Base-by-base conservation (phyloP, 2,113 vertebrate genomes). In the Chloebia gouldiae region DNA sequence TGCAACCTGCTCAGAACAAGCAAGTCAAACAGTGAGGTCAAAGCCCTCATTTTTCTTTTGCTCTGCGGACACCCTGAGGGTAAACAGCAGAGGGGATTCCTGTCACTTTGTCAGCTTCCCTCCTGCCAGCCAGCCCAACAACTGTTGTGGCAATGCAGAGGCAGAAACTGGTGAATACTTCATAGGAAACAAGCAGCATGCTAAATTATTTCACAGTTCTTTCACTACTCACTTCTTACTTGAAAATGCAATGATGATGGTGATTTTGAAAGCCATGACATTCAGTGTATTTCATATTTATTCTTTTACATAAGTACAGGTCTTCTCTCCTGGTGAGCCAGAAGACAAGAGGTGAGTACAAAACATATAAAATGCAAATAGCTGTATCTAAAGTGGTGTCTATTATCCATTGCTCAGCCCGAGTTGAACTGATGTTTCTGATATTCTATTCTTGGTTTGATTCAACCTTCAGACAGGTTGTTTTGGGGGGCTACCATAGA, bases 31-130 rank as follows among this genome's bases (percentile, higher is more conserved):
- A 5, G 8, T 72, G 66, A 92, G 86, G 92, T 92, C 79, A 91
- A 91, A 88, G 11, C 18, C 23, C 37, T 93, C 57, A 53, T 88
- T 96, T 79, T 93, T 83, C 9, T 70, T 79, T 78, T 88, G 33
- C 54, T 49, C 50, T 56, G 49, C 1, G 0, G 42, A 73, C 42
- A 70, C 64, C 57, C 72, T 91, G 45, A 31, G 42, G 61, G 35
- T 76, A 88, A 93, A 81, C 31, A 91, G 50, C 68, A 53, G 49
- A 61, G 28, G 44, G 21, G 47, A 93, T 88, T 92, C 57, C 61
- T 11, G 3, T 66, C 3, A 6, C 18, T 79, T 69, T 91, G 24
- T 88, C 71, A 69, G 20, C 51, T 91, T 75, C 68, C 31, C 84
- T 93, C 45, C 61, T 94, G 45, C 56, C n/a, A 87, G 37, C 21